Evolutionary conservation across 2,113 vertebrate genomes (phyloP).

Genomic region (Artemisiospiza belli): DNA sequence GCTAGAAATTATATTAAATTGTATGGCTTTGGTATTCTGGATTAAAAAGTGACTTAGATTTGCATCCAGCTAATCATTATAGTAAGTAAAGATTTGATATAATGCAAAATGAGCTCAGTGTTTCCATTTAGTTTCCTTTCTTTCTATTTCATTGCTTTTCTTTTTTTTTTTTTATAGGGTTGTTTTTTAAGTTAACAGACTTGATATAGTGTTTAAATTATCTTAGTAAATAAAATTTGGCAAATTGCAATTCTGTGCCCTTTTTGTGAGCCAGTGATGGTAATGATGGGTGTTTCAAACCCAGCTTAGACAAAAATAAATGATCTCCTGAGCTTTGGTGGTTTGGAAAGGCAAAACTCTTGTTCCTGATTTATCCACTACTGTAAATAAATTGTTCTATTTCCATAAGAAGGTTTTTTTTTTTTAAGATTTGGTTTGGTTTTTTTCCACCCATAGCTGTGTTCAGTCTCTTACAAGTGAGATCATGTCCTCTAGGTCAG

Average conservation of each 20-base stretch:
- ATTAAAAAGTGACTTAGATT: not conserved
- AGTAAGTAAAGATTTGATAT: not conserved
- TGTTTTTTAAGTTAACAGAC: not conserved
- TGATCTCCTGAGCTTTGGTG: not conserved
- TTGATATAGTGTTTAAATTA: not conserved
- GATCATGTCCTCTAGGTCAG: not conserved
- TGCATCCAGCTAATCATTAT: not conserved
- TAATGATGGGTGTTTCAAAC: not conserved
- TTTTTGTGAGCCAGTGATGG: not conserved
- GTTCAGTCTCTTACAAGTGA: not conserved
- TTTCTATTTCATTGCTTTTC: not conserved
- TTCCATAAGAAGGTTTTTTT: not conserved
- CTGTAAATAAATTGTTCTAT: not conserved
- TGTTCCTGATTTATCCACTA: not conserved
- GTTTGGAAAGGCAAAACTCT: not conserved
- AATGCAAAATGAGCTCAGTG: not conserved
- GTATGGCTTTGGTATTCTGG: not conserved
- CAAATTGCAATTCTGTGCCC: not conserved
- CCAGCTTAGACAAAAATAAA: not conserved
- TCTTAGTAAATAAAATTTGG: not conserved
- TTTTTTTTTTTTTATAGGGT: not conserved
- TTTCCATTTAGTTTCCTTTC: not conserved
- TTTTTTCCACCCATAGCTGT: not conserved
- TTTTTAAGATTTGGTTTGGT: rapidly evolving
- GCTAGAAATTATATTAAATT: not conserved